Evolutionary conservation across 2,888 invertebrate species (phyloP).

Genomic region (Euclidia mi): DNA sequence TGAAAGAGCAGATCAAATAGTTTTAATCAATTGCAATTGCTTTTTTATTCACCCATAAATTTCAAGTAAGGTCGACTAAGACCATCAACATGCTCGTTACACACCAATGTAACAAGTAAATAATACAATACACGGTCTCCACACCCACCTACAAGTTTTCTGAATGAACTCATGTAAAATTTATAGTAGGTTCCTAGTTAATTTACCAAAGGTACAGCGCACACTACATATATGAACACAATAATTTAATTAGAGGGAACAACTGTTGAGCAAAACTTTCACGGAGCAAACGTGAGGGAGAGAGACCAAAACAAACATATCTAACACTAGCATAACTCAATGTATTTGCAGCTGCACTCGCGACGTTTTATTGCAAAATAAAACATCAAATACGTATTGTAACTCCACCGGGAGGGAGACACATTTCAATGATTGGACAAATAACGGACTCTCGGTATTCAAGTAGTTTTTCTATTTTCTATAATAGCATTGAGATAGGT

Average conservation of each 20-base stretch:
- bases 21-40: too few species aligned
- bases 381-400: slow-evolving; percentile 73
- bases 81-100: slow-evolving; percentile 18
- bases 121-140: slow-evolving; percentile 35
- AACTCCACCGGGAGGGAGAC: slow-evolving; percentile 55
- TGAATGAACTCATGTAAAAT: slow-evolving; percentile 42
- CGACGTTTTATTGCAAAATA: slow-evolving; percentile 80
- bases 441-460: slow-evolving; percentile 14
- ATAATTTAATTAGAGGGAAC: slow-evolving; percentile 32
- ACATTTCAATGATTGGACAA: slow-evolving; percentile 68
- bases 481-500: too few species aligned
- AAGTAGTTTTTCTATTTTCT: neutral
- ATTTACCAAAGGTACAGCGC: slow-evolving; percentile 27
- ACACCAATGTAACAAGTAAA: slow-evolving; percentile 29
- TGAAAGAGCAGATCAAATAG: too few species aligned
- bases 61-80: slow-evolving; percentile 8
- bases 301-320: slow-evolving; percentile 41
- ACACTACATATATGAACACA: slow-evolving; percentile 20
- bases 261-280: slow-evolving; percentile 22
- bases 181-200: slow-evolving; percentile 29
- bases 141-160: slow-evolving; percentile 24
- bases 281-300: slow-evolving; percentile 4
- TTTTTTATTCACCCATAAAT: slow-evolving; percentile 3
- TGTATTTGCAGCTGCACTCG: slow-evolving; percentile 79
- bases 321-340: slow-evolving; percentile 67